Evolutionary conservation across 2,797 vertebrate species (phyloP), one percentile per base, ranked within the genome.

Genomic region (Coilia nasus): DNA sequence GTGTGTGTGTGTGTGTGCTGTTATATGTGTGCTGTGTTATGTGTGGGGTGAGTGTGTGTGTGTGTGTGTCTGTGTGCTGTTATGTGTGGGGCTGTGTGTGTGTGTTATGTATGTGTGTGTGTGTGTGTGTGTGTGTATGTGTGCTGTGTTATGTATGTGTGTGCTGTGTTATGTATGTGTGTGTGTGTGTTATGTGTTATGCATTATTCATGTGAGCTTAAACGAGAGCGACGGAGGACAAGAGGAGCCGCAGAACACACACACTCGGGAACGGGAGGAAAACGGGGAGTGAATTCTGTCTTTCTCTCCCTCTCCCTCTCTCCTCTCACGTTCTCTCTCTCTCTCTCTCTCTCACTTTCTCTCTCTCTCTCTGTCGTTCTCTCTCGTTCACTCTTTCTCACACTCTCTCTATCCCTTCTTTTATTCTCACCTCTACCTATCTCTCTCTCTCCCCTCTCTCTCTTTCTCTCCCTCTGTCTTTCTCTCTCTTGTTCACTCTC

Each of bases 131-230:
- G 50, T 19, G 54, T 57, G 54, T 57, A 17, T 57, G 54, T 57
- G 54, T 57, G 54, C 2, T 10, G 12, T 3, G 2, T 10, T 57
- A 17, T 4, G 54, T 57, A 17, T 57, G 54, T 14, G 56, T 23
- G 3, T 21, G 3, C 14, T 17, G 56, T 9, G 56, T 59, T n/a
- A 19, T 60, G 19, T 60, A 19, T 2, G 19, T 60, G 57, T n/a
- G 57, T 60, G 60, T 10, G 62, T 41, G 46, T 85, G 85, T 54
- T 85, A 71, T 89, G 83, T 84, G 86, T 85, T 47, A 87, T 87
- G 50, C 57, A 87, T 85, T 83, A 82, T 88, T 86, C 85, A 71
- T 67, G 41, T 57, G 47, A 83, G 64, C 85, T 67, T 85, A 86
- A 84, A 84, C 84, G 84, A 83, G 17, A 75, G 64, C 54, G 75